A percentile compares a stretch with the other conserved stretches of the same genome.
Conservation (phyloP, 2,888 invertebrate genomes). For the Pollenia amentaria region DNA sequence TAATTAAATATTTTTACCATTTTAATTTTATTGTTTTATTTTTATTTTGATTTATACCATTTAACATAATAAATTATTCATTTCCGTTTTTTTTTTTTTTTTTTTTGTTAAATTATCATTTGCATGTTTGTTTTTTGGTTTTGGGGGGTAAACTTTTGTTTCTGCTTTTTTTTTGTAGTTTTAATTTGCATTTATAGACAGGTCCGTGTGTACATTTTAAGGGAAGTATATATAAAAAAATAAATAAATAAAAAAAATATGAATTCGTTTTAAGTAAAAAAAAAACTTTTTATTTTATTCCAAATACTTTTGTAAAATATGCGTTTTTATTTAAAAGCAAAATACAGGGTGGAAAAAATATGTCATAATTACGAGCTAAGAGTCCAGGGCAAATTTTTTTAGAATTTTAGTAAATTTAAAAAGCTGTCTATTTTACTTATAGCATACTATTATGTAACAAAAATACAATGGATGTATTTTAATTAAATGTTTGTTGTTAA, state of each 20-base stretch:
- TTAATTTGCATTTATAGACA: slow-evolving; percentile 26
- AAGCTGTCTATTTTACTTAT: too few species aligned
- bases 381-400: too few species aligned
- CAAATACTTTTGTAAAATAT: too few species aligned
- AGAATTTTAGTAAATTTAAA: too few species aligned
- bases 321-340: not conserved
- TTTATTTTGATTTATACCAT: slow-evolving; percentile 74
- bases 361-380: not conserved
- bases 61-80: slow-evolving; percentile 81
- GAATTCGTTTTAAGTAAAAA: too few species aligned
- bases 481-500: too few species aligned
- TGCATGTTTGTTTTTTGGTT: slow-evolving; percentile 74
- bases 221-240: not conserved
- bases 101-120: slow-evolving; percentile 81
- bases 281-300: too few species aligned
- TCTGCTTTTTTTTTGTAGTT: slow-evolving; percentile 4
- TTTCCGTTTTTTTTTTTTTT: slow-evolving; percentile 79
- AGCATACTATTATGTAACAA: too few species aligned
- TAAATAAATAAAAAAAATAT: too few species aligned
- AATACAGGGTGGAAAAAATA: not conserved
- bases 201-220: not conserved
- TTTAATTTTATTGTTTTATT: slow-evolving; percentile 36
- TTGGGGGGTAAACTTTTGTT: slow-evolving; percentile 8
- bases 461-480: too few species aligned
- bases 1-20: slow-evolving; percentile 3